These are phyloP conservation scores for Centropyge bicolor DNA, from an alignment of 2,797 vertebrate species.

Conservation along the genomic window DNA sequence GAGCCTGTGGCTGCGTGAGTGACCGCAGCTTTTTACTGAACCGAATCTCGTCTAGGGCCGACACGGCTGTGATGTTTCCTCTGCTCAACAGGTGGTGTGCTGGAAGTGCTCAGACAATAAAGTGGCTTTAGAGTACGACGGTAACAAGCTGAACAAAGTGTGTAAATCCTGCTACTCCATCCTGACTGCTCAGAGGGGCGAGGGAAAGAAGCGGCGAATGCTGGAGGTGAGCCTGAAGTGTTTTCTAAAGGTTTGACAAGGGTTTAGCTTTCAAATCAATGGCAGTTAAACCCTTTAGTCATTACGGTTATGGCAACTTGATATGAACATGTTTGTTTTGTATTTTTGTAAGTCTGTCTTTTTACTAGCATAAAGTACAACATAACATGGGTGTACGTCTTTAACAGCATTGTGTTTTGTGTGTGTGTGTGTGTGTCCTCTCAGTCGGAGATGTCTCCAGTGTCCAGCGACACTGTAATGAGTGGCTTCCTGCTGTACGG, in stretches of 20 bases:
- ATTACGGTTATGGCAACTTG: not conserved
- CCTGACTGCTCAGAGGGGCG: slow-evolving; percentile 78
- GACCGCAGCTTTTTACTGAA: fast-evolving
- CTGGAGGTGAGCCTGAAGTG: slow-evolving; percentile 82
- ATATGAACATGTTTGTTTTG: not conserved
- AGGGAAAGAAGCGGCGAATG: slow-evolving; percentile 80
- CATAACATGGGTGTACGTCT: not conserved
- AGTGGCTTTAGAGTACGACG: slow-evolving; percentile 86
- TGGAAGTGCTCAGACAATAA: slow-evolving; percentile 91
- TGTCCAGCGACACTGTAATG: slow-evolving; percentile 85
- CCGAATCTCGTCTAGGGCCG: not conserved
- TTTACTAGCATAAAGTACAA: not conserved
- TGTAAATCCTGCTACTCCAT: slow-evolving; percentile 87
- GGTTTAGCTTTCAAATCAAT: not conserved
- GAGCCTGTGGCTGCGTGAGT: slow-evolving; percentile 93
- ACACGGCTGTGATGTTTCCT: not conserved
- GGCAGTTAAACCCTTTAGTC: not conserved
- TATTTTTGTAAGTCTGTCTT: not conserved
- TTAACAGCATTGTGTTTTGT: not conserved
- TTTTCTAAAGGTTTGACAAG: not conserved
- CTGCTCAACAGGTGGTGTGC: slow-evolving; percentile 89
- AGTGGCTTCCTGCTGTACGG: slow-evolving; percentile 92
- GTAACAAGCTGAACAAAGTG: slow-evolving; percentile 88
- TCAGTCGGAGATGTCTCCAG: slow-evolving; percentile 88
- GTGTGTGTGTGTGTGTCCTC: not conserved